phyloP scores from a whole-genome alignment of 2,888 invertebrate species.

The Dastarcus helophoroides region DNA sequence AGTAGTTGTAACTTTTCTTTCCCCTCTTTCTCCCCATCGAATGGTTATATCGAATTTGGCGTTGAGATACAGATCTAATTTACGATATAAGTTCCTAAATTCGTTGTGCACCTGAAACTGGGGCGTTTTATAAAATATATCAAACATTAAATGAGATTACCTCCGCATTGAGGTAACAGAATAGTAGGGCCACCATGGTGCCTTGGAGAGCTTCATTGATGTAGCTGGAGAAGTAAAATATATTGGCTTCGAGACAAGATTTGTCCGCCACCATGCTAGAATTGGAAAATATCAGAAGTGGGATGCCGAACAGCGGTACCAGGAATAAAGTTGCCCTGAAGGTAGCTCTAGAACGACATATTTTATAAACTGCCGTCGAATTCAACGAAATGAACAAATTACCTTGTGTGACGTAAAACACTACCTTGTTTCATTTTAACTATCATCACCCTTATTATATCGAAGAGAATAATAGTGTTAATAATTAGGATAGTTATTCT shows the following conservation, averaged over 20 bases:
- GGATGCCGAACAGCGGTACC: constrained; percentile 58
- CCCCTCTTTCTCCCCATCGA: not conserved
- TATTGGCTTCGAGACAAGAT: constrained; percentile 42
- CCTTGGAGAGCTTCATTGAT: constrained; percentile 50
- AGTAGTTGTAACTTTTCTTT: not conserved
- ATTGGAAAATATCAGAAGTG: constrained; percentile 51
- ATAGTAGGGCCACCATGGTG: constrained; percentile 49
- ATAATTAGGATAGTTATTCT: constrained; percentile 44
- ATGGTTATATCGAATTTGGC: constrained; percentile 15
- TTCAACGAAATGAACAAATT: constrained; percentile 5
- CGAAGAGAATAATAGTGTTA: constrained; percentile 49
- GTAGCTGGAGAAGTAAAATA: constrained; percentile 49
- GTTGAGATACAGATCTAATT: constrained; percentile 18
- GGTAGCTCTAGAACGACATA: constrained; percentile 40
- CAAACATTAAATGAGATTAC: constrained; percentile 17
- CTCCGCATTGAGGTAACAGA: constrained; percentile 57
- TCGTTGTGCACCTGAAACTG: constrained; percentile 23
- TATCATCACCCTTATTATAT: constrained; percentile 52
- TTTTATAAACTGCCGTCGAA: constrained; percentile 1
- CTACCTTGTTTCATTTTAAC: constrained; percentile 49
- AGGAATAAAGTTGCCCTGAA: constrained; percentile 55
- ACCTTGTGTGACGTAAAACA: constrained; percentile 36
- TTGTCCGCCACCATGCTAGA: constrained; percentile 39
- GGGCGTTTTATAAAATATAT: constrained; percentile 1
- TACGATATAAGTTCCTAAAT: constrained; percentile 22